Percentiles rank a stretch among this genome's conserved stretches.
phyloP scores from a whole-genome alignment of 2,113 vertebrate genomes.

The Candoia aspera region DNA sequence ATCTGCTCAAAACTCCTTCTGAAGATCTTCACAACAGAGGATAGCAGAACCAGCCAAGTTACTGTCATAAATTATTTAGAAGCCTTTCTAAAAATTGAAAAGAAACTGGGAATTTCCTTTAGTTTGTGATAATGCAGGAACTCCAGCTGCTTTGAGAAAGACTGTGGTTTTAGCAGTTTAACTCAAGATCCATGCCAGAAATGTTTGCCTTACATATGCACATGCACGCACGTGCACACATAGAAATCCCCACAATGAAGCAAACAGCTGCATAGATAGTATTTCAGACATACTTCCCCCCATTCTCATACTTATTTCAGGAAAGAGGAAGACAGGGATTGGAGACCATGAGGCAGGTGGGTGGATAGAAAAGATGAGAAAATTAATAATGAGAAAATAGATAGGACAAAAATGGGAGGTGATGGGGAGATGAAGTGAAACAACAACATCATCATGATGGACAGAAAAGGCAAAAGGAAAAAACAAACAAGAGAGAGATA shows the following conservation, averaged over 20 bases:
- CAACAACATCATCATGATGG: neutral
- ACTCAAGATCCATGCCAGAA: neutral
- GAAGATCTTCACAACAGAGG: neutral
- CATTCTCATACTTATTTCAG: neutral
- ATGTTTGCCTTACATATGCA: neutral
- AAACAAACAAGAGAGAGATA: neutral
- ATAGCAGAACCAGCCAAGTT: neutral
- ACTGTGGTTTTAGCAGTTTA: neutral
- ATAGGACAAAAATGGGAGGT: neutral
- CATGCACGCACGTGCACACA: neutral
- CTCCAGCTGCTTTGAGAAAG: constrained; percentile 24
- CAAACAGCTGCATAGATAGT: neutral
- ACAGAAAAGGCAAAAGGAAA: neutral
- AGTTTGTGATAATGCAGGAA: constrained; percentile 53
- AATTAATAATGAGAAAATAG: neutral
- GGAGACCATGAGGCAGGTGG: neutral
- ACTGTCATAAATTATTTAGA: constrained; percentile 42
- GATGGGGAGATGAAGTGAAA: neutral
- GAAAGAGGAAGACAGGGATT: neutral
- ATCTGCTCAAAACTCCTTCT: neutral
- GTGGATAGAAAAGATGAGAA: neutral
- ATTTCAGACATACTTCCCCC: neutral
- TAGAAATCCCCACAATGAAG: neutral
- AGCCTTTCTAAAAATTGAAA: neutral
- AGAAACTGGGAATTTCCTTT: constrained; percentile 42